A percentile compares a stretch with the other conserved stretches of the same genome.
Conservation (phyloP, 2,113 vertebrate species). For the Oryzias woworae region DNA sequence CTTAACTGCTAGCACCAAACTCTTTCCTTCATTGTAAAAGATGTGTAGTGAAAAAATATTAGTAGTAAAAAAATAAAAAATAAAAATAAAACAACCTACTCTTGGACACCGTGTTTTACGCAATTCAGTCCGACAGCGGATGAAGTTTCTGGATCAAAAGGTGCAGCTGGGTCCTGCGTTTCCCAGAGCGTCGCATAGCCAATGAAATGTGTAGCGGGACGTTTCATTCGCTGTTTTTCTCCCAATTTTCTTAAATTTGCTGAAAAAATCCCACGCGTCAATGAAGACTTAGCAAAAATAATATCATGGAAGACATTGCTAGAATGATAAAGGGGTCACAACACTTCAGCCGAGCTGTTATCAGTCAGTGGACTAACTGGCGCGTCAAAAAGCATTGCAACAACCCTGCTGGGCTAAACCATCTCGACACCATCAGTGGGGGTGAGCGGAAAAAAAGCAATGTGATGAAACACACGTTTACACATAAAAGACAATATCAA, state of each 20-base stretch:
- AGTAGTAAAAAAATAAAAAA: not conserved
- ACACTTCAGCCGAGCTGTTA: constrained; percentile 21
- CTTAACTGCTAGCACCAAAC: constrained; percentile 44
- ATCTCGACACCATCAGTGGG: constrained; percentile 28
- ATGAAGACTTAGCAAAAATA: not conserved
- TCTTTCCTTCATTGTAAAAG: constrained; percentile 15
- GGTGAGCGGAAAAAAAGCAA: not conserved
- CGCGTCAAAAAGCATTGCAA: constrained; percentile 63
- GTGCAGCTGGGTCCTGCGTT: constrained; percentile 57
- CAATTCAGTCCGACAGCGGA: constrained; percentile 10
- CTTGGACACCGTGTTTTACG: not conserved
- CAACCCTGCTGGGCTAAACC: constrained; percentile 61
- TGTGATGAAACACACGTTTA: too few relatives aligned
- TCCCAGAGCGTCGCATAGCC: constrained; percentile 52
- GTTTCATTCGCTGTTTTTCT: constrained; percentile 20
- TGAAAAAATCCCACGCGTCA: not conserved
- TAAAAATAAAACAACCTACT: constrained; percentile 21
- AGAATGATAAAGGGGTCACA: not conserved
- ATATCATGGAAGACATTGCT: constrained; percentile 1
- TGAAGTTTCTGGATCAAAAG: constrained; percentile 60
- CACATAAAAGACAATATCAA: too few relatives aligned
- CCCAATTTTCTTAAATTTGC: not conserved
- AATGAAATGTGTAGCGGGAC: constrained; percentile 22
- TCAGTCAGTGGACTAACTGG: constrained; percentile 43
- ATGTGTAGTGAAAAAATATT: not conserved